phyloP scores from a whole-genome alignment of 2,113 vertebrate species.

The Riparia riparia region DNA sequence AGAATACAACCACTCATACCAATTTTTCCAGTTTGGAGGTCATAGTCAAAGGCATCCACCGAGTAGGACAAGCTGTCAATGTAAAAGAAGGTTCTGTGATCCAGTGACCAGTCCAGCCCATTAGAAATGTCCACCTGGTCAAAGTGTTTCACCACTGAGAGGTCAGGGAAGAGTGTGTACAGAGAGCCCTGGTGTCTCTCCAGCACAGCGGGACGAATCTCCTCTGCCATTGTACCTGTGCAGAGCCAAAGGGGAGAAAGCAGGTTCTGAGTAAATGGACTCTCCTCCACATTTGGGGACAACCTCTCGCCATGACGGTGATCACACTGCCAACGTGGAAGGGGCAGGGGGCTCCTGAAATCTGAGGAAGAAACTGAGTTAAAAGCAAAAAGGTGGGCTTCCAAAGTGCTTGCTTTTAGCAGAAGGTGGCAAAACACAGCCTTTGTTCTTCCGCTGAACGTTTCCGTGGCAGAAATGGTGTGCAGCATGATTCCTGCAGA shows the following conservation, averaged over 20 bases:
- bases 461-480: neutral
- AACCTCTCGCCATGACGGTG: neutral
- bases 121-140: conserved; percentile 93
- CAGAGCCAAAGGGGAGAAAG: neutral
- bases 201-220: conserved; percentile 78
- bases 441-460: neutral
- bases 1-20: conserved; percentile 68
- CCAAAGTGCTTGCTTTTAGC: neutral
- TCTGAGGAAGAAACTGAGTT: neutral
- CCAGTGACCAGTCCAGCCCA: conserved; percentile 93
- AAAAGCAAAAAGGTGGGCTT: neutral
- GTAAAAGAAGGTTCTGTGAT: conserved; percentile 90
- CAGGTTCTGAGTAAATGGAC: neutral
- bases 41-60: conserved; percentile 92
- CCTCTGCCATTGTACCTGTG: conserved; percentile 86
- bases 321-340: rapidly evolving
- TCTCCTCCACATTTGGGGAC: neutral
- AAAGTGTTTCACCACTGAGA: conserved; percentile 83
- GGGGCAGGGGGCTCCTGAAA: neutral
- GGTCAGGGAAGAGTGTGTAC: conserved; percentile 78
- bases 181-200: conserved; percentile 83
- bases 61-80: conserved; percentile 89
- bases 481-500: neutral
- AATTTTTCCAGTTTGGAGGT: conserved; percentile 81
- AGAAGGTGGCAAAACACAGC: neutral